A percentile compares a stretch with the other conserved stretches of the same genome.
These are phyloP conservation scores for Cheiracanthium punctorium DNA, from an alignment of 2,888 invertebrate genomes.

Conservation along the genomic window DNA sequence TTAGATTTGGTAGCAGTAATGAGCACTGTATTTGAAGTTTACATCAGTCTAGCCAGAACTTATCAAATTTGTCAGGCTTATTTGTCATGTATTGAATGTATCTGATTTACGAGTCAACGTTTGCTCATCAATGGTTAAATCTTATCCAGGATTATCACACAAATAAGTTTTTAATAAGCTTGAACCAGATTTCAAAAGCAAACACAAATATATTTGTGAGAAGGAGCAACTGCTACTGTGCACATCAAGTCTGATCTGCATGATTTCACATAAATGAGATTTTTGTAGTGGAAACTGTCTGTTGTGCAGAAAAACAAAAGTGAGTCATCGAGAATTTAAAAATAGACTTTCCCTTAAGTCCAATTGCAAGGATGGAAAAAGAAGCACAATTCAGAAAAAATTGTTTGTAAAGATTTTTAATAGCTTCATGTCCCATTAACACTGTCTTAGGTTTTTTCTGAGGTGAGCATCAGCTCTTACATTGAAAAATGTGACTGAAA, in stretches of 20 bases:
- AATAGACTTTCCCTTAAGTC: background rate
- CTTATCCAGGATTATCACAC: background rate
- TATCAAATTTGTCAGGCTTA: constrained; percentile 25
- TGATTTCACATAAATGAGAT: too few relatives aligned
- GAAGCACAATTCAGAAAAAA: too few relatives aligned
- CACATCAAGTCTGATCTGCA: too few relatives aligned
- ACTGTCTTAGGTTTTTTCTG: too few relatives aligned
- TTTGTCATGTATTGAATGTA: constrained; percentile 21
- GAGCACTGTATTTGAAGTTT: constrained; percentile 9
- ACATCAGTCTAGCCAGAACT: constrained; percentile 26
- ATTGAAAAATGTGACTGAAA: too few relatives aligned
- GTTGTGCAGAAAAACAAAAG: background rate
- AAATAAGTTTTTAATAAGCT: background rate
- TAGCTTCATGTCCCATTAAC: too few relatives aligned
- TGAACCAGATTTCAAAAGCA: too few relatives aligned
- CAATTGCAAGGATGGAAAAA: too few relatives aligned
- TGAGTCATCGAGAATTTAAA: background rate
- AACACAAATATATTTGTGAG: background rate
- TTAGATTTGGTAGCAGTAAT: constrained; percentile 11
- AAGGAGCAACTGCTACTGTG: background rate
- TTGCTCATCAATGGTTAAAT: constrained; percentile 18
- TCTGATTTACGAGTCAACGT: background rate
- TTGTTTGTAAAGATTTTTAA: too few relatives aligned
- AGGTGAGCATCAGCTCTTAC: too few relatives aligned
- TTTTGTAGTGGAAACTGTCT: background rate